A percentile compares a stretch with the other conserved stretches of the same genome.
These are phyloP conservation scores for Suncus etruscus DNA, from an alignment of 2,113 vertebrate species.

Conservation along the genomic window DNA sequence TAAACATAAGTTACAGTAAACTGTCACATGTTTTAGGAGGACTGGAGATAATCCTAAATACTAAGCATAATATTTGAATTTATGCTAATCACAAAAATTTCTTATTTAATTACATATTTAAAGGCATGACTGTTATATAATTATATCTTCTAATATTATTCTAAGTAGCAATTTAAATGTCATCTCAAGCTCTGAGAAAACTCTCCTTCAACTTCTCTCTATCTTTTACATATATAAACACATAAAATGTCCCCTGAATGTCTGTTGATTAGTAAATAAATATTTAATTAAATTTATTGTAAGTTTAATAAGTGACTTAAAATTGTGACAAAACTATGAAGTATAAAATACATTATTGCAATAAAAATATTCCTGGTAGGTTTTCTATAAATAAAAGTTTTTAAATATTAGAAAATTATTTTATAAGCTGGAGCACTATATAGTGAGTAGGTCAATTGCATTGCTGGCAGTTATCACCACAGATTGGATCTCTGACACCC, in stretches of 20 bases:
- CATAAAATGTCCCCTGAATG: not conserved
- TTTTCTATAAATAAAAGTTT: no score
- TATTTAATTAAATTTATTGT: no score
- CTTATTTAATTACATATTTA: not conserved
- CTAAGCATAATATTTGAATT: not conserved
- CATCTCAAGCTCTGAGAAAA: accelerated
- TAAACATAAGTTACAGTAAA: not conserved
- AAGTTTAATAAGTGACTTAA: no score
- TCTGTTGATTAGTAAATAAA: not conserved
- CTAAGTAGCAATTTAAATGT: not conserved
- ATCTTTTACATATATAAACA: not conserved
- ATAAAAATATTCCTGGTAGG: no score
- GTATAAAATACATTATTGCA: no score
- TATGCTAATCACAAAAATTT: not conserved
- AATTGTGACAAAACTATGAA: no score
- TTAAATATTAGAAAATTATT: no score
- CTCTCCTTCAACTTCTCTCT: accelerated
- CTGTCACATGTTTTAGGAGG: not conserved
- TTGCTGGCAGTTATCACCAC: no score
- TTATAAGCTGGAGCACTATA: no score
- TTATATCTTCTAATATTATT: not conserved
- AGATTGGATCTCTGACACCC: no score
- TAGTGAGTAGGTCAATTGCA: no score
- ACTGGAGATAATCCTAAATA: not conserved
- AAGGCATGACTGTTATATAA: not conserved